A percentile compares a stretch with the other conserved stretches of the same genome.
These are phyloP conservation scores for Dicrurus megarhynchus DNA, from an alignment of 2,113 vertebrate species.

Conservation along the genomic window DNA sequence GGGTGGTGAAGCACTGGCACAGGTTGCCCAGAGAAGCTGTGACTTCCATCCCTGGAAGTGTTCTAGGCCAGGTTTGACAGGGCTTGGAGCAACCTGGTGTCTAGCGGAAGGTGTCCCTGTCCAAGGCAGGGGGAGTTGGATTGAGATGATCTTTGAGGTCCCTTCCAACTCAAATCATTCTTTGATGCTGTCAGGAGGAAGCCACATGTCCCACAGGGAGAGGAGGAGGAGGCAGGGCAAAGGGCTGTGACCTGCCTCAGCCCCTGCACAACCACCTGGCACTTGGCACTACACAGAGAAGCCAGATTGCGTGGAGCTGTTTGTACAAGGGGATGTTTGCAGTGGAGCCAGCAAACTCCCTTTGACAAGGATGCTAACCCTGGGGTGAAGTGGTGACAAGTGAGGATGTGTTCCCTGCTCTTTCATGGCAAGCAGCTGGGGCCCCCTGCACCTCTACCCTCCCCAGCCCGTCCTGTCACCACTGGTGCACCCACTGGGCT, in stretches of 20 bases:
- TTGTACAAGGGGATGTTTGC: not conserved
- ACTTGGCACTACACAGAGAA: not conserved
- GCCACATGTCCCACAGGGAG: fast-evolving
- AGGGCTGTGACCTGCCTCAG: not conserved
- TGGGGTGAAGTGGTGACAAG: not conserved
- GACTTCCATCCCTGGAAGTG: not conserved
- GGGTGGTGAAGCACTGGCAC: not conserved
- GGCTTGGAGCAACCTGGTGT: not conserved
- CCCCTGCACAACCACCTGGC: not conserved
- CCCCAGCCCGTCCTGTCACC: fast-evolving
- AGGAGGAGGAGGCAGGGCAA: not conserved
- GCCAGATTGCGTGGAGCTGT: not conserved
- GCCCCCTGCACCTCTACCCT: not conserved
- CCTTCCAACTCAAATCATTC: not conserved
- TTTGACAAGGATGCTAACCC: not conserved
- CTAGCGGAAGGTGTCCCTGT: not conserved
- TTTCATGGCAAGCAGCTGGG: not conserved
- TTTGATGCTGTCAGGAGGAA: not conserved
- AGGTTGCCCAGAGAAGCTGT: not conserved
- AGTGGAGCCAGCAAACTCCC: fast-evolving
- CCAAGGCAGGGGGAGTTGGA: not conserved
- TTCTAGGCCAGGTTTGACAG: not conserved
- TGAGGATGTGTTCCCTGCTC: fast-evolving
- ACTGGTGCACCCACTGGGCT: fast-evolving
- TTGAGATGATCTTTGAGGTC: not conserved